Base-by-base conservation (phyloP, 2,888 invertebrate species). In the Hipparchia sbordonii region DNA sequence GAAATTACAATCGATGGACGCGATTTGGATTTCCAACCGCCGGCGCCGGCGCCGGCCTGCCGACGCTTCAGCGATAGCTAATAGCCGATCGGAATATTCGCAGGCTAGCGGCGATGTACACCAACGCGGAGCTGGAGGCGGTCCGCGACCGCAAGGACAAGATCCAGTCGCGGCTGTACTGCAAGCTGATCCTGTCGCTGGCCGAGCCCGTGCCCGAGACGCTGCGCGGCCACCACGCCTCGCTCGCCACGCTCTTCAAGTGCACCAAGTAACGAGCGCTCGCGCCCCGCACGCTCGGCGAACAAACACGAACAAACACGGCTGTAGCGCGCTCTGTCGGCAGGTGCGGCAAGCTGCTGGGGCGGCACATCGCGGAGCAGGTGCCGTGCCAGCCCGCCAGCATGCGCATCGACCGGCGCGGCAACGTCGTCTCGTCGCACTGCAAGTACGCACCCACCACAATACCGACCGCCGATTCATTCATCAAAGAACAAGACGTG, bases 81-180 rank as follows among this genome's bases (percentile, higher is more conserved):
- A 1, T 57, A 4, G 39, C 3, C 2, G 39, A 2, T 2, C 7
- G 48, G 23, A 23, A 57, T 13, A 13, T 3, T 61, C 48, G 33
- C 82, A 97, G 98, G 80, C 91, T 98, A 81, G 96, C 98, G 9
- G 97, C 97, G 33, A 96, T 98, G 95, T 98, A 98, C 87, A 97
- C 97, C 0, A 98, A 98, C 86, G 93, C 95, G 0, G 98, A 98
- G 84, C 94, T 98, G 72, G 98, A 99, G 90, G 94, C 95, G 56
- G 95, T 98, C 59, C 95, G 96, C 76, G 98, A 99, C 84, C 96
- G 97, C 79, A 97, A 97, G 82, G 98, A 98, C 88, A 97, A 98
- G 85, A 96, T 98, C 13, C 97, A 97, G 81, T 97, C 97, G 1
- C 95, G 97, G 0, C 89, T 98, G 39, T 98, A 96, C 93, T 96